Percentiles rank a stretch among this genome's conserved stretches.
Conservation (phyloP, 2,113 vertebrate species). For the Tychaedon coryphoeus region DNA sequence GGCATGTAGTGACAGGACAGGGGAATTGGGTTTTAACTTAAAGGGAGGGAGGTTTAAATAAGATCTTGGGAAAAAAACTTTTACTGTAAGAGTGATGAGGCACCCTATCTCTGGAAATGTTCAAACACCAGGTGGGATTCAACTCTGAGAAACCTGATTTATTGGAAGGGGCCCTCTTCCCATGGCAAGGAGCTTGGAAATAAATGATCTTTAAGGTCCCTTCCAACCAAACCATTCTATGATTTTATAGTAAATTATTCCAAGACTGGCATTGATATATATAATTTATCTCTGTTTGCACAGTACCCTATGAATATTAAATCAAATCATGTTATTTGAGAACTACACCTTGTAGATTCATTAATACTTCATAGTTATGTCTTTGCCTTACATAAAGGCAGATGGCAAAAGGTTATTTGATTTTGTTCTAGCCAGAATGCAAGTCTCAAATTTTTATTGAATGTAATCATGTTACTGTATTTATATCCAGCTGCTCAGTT, state of each 20-base stretch:
- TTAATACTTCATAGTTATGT: neutral
- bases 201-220: neutral
- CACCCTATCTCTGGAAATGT: neutral
- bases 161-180: neutral
- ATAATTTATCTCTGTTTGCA: neutral
- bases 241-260: neutral
- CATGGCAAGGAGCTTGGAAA: neutral
- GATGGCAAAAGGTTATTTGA: neutral
- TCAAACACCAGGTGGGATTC: neutral
- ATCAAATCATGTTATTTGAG: neutral
- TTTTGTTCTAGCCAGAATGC: neutral
- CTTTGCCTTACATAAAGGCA: neutral
- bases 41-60: neutral
- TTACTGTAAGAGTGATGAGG: neutral
- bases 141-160: neutral
- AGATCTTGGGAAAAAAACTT: neutral
- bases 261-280: neutral
- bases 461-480: neutral
- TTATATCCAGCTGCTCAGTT: neutral
- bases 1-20: neutral
- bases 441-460: neutral
- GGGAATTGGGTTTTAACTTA: neutral
- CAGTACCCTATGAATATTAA: neutral
- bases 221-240: neutral
- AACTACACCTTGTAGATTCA: slow-evolving; percentile 14